Conservation (phyloP, 2,797 vertebrate genomes). For the Amazona finschi region DNA sequence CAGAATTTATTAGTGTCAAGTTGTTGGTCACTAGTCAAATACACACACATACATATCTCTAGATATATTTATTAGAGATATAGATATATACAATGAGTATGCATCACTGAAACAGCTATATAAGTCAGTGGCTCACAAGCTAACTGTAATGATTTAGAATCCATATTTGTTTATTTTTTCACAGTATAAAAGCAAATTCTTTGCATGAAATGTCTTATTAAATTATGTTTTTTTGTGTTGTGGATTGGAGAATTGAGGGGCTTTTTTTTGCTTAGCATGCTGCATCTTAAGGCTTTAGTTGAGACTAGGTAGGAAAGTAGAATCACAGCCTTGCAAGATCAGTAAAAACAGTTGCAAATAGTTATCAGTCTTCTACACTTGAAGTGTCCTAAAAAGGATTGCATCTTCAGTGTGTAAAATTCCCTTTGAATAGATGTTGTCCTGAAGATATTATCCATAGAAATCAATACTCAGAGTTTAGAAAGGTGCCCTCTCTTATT, state of each 20-base stretch:
- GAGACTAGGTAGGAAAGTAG: not conserved
- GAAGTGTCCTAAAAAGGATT: not conserved
- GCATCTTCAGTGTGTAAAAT: not conserved
- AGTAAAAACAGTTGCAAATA: not conserved
- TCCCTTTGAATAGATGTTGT: not conserved
- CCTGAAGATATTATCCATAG: not conserved
- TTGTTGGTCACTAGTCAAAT: not conserved
- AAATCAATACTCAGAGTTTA: not conserved
- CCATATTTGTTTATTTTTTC: not conserved
- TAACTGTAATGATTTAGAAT: not conserved
- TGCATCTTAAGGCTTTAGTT: not conserved
- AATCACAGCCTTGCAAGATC: not conserved
- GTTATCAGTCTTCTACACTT: not conserved
- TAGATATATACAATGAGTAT: not conserved
- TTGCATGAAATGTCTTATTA: not conserved
- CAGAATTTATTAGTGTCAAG: not conserved
- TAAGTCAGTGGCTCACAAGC: not conserved
- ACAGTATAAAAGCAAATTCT: not conserved
- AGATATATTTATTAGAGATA: not conserved
- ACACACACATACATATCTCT: not conserved
- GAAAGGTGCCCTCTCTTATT: not conserved
- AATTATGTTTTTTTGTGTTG: not conserved
- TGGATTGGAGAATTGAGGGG: fast-evolving
- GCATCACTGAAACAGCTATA: not conserved
- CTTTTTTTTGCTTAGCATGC: not conserved